Evolutionary conservation across 2,797 vertebrate species (phyloP).

Genomic region (Rhynchotus rufescens): DNA sequence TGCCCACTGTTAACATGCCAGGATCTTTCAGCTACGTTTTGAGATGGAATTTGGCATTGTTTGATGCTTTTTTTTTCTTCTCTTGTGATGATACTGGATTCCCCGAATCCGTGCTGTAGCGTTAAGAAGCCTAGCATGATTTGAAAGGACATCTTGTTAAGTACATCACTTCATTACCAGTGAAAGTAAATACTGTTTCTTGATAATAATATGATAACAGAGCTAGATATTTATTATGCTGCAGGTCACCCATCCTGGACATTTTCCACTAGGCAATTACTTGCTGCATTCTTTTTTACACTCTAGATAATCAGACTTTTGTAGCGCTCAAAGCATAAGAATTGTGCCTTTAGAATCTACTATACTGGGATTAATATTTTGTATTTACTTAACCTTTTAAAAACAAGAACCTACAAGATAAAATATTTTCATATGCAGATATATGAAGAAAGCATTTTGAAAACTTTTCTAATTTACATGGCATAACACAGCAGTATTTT

Average conservation of each 20-base stretch:
- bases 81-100: background rate
- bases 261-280: background rate
- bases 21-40: background rate
- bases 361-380: background rate
- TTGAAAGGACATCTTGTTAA: background rate
- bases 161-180: background rate
- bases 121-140: background rate
- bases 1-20: background rate
- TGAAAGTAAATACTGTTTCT: background rate
- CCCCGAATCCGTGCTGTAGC: background rate
- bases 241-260: background rate
- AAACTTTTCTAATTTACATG: slow-evolving; percentile 3
- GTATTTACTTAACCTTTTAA: slow-evolving; percentile 9
- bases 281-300: background rate
- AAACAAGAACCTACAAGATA: background rate
- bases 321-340: background rate
- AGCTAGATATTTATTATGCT: background rate
- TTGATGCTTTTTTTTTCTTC: background rate
- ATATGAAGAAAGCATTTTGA: background rate
- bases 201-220: background rate
- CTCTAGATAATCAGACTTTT: background rate
- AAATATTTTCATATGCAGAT: background rate
- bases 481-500: background rate
- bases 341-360: background rate
- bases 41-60: background rate